A percentile compares a stretch with the other conserved stretches of the same genome.
Conservation (phyloP, 2,797 vertebrate species). For the Trachurus trachurus region DNA sequence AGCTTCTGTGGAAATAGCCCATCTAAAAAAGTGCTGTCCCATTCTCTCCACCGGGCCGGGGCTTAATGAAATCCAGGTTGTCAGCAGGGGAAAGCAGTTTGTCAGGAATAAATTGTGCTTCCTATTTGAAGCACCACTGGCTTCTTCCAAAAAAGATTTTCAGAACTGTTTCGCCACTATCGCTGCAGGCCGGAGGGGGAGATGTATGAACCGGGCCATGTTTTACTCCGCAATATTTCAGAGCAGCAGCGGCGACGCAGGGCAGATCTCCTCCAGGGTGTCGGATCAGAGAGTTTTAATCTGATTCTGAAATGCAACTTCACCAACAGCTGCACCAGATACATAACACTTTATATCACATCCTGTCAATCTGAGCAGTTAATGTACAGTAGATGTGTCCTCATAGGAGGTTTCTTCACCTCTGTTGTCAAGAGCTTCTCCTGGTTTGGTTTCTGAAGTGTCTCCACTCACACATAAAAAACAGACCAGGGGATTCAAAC, state of each 20-base stretch:
- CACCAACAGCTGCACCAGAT: too few relatives aligned
- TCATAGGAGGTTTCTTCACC: too few relatives aligned
- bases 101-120: conserved; percentile 68
- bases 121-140: conserved; percentile 62
- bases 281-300: not conserved
- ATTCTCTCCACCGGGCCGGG: conserved; percentile 45
- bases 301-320: not conserved
- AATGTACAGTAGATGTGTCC: too few relatives aligned
- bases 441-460: too few relatives aligned
- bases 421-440: too few relatives aligned
- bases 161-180: conserved; percentile 25
- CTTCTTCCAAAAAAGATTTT: conserved; percentile 2
- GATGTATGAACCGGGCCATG: not conserved
- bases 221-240: not conserved
- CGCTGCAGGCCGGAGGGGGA: not conserved
- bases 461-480: too few relatives aligned
- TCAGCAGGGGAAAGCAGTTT: conserved; percentile 65
- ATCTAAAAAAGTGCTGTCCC: conserved; percentile 66
- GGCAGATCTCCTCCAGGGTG: not conserved
- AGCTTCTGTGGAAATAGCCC: conserved; percentile 76
- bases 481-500: too few relatives aligned
- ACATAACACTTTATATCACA: not conserved
- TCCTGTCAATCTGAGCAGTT: not conserved
- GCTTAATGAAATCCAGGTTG: conserved; percentile 77
- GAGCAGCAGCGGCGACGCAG: not conserved